Evolutionary conservation across 1,140 invertebrate genomes (phyloP), one percentile per base, ranked within the genome.

Genomic region (Acromyrmex heyeri): DNA sequence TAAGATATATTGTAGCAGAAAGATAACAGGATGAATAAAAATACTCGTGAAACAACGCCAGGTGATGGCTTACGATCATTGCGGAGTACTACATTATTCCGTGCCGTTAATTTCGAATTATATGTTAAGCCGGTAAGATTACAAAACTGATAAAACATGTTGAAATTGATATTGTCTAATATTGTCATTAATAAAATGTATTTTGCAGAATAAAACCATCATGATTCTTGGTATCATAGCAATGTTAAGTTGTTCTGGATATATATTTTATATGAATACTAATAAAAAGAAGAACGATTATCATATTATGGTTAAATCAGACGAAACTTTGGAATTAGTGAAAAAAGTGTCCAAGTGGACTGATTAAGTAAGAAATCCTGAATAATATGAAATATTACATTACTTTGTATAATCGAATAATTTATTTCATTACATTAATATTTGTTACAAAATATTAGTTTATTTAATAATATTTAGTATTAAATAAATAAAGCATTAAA

Each of bases 331-430:
- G 95, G 94, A 96, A 83, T 97, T 97, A 92, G 95, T 97, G 88
- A 97, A 97, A 92, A 97, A 97, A 93, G 96, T 96, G 91, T 98
- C 98, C 5, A 98, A 97, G 94, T 98, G 98, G 98, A 96, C 97
- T 16, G 62, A 87, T 14, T 94, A 65, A 89, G 59, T 72, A 50
- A 50, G 14, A 50, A 50, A 50, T 50, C 48, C 48, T 4, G 14
- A 50, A 50, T 50, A 50, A 16, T 50, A 44, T 50, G 14, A 50
- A 38, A 50, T 16, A 50, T 50, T 50, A 16, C 3, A 50, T 50
- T 50, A 50, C 4, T 50, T 50, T 50, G 48, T 16, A 10, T 44
- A 50, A 16, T 50, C 8, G 4, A 50, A 50, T 48, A 48, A 48
- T 50, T 16, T 14, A 50, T 50, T 50, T 14, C 38, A 44, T 44